phyloP scores from a whole-genome alignment of 2,797 vertebrate genomes.

The Tympanoctomys barrerae region DNA sequence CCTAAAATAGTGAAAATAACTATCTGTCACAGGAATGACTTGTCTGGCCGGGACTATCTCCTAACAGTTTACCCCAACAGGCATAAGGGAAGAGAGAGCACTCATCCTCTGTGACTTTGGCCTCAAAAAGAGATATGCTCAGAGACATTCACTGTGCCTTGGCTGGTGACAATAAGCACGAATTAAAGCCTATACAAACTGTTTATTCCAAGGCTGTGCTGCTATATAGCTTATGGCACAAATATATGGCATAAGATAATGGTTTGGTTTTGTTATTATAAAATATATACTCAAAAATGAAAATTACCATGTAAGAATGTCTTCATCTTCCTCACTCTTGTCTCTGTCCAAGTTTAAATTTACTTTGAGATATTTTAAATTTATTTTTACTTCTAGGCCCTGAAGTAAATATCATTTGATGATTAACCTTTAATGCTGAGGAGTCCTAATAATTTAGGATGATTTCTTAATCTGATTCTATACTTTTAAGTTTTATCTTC shows the following conservation, averaged over 20 bases:
- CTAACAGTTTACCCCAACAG: background rate
- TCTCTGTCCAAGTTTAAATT: background rate
- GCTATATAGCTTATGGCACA: background rate
- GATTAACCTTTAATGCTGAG: background rate
- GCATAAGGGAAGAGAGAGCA: background rate
- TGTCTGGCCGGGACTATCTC: background rate
- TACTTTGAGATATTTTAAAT: background rate
- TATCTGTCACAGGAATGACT: background rate
- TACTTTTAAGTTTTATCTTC: constrained; percentile 31
- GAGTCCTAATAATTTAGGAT: background rate
- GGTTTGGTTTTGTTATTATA: constrained; percentile 4
- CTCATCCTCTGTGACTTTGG: background rate
- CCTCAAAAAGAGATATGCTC: background rate
- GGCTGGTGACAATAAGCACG: background rate
- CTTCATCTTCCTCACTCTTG: background rate
- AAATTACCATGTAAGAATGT: background rate
- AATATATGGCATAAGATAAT: background rate
- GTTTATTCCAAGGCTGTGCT: background rate
- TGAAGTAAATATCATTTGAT: background rate
- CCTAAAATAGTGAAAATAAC: background rate
- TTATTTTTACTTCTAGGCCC: background rate
- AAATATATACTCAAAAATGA: background rate
- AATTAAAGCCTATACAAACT: background rate
- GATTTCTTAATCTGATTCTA: constrained; percentile 41
- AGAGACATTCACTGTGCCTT: background rate